These are phyloP conservation scores for Phaenicophaeus curvirostris DNA, from an alignment of 2,797 vertebrate species.

Conservation along the genomic window DNA sequence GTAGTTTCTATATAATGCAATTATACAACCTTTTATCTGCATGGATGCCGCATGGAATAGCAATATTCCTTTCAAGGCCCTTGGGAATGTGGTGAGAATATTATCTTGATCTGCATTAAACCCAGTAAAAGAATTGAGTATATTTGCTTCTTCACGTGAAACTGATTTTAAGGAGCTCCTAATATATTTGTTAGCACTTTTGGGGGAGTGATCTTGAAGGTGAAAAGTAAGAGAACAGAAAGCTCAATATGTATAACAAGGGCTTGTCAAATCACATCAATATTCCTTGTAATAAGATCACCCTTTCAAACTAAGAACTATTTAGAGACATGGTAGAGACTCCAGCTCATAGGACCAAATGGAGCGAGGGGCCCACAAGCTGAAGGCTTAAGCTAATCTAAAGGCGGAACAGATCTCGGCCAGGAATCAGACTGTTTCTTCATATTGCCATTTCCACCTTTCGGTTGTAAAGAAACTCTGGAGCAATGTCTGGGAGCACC, in stretches of 20 bases:
- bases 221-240: conserved; percentile 12
- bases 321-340: neutral
- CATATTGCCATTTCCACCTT: neutral
- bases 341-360: neutral
- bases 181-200: conserved; percentile 46
- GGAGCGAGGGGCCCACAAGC: neutral
- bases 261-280: conserved; percentile 9
- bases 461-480: neutral
- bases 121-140: conserved; percentile 13
- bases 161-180: conserved; percentile 38
- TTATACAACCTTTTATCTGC: conserved; percentile 36
- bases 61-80: conserved; percentile 20
- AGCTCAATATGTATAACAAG: neutral
- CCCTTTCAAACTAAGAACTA: neutral
- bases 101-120: conserved; percentile 51
- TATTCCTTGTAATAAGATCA: neutral
- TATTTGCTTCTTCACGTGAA: conserved; percentile 41
- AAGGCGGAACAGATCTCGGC: neutral
- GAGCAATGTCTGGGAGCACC: neutral
- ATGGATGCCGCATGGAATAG: conserved; percentile 7
- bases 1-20: conserved; percentile 43
- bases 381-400: neutral
- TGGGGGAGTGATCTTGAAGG: neutral
- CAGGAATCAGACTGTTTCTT: neutral
- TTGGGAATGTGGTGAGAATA: conserved; percentile 43